Conservation (phyloP, 2,888 invertebrate genomes). For the Drosophila affinis region DNA sequence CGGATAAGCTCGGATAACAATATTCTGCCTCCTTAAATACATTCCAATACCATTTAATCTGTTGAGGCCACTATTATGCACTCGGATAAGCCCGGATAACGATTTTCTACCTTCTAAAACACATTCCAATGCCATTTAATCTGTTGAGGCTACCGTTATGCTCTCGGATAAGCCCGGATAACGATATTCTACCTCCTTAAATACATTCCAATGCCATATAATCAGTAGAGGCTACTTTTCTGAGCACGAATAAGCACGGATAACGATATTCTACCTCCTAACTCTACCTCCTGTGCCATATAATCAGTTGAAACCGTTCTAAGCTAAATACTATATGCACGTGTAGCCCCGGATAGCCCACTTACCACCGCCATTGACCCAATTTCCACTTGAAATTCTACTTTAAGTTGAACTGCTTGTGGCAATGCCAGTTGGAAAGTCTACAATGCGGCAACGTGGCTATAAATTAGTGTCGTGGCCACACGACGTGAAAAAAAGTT, state of each 20-base stretch:
- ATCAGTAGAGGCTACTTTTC: no score
- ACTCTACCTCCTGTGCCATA: not conserved
- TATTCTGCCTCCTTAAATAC: no score
- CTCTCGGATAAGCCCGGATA: no score
- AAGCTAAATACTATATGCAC: not conserved
- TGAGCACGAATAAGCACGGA: not conserved
- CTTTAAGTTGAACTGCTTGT: constrained; percentile 24
- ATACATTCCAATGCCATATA: no score
- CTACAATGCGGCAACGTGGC: constrained; percentile 58
- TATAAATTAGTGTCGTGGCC: constrained; percentile 71
- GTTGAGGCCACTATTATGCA: no score
- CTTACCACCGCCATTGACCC: constrained; percentile 53
- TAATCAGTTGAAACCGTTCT: not conserved
- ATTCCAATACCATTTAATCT: no score
- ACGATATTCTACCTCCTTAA: no score
- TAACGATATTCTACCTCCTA: not conserved
- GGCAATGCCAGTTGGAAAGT: constrained; percentile 58
- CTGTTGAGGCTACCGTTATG: no score
- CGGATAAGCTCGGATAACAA: no score
- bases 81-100: no score
- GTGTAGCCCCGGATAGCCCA: not conserved
- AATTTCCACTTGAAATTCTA: constrained; percentile 31
- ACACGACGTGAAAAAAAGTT: constrained; percentile 48
- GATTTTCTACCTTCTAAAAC: no score
- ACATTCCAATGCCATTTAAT: no score